Conservation (phyloP, 2,797 vertebrate species). For the Anguilla obscura region DNA sequence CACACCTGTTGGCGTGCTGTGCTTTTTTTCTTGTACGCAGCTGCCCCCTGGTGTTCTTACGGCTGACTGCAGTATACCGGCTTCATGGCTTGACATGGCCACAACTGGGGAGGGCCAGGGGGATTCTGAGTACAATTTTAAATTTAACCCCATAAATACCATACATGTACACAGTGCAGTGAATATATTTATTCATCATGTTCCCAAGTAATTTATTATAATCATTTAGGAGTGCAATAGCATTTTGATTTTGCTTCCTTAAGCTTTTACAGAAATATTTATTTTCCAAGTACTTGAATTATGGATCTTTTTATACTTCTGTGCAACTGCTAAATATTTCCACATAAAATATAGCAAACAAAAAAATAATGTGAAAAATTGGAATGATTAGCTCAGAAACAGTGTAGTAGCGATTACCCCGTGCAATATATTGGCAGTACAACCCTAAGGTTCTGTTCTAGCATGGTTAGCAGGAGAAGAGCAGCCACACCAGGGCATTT, state of each 20-base stretch:
- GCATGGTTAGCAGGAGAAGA: background rate
- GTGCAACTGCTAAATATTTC: background rate
- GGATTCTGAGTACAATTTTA: background rate
- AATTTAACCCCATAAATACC: background rate
- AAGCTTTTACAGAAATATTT: background rate
- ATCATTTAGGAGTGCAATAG: background rate
- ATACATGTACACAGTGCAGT: background rate
- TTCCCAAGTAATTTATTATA: background rate
- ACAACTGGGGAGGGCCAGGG: background rate
- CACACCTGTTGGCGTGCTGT: conserved; percentile 8
- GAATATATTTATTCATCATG: background rate
- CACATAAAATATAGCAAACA: background rate
- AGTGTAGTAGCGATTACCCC: background rate
- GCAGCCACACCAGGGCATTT: background rate
- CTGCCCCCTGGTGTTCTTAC: conserved; percentile 36
- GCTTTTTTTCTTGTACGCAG: conserved; percentile 16
- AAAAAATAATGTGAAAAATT: background rate
- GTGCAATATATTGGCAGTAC: background rate
- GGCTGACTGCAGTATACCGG: conserved; percentile 17
- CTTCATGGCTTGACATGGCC: background rate
- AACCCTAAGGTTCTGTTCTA: background rate
- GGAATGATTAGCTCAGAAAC: background rate
- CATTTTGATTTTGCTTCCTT: background rate
- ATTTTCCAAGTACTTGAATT: background rate
- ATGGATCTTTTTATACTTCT: background rate